Conservation (phyloP, 64 coral and sea anemone species). For the Actinia equina region DNA sequence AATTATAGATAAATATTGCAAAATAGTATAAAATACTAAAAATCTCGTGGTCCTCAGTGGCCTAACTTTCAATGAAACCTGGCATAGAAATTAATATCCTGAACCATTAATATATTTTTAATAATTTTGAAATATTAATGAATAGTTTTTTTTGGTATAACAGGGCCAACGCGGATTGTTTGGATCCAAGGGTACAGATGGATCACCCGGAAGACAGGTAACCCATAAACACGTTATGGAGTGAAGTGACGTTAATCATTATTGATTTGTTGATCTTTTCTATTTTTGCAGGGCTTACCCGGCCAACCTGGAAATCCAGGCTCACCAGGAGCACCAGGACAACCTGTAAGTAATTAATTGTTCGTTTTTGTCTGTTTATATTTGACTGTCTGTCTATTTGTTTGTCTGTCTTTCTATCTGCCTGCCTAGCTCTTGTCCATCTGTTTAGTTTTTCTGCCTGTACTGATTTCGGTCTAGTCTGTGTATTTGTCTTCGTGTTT, state of each 20-base stretch:
- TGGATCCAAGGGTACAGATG: conserved; percentile 27
- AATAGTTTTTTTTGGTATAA: not conserved
- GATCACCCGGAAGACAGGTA: conserved; percentile 34
- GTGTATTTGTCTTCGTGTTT: too few relatives aligned
- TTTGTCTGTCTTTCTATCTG: too few relatives aligned
- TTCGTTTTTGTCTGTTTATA: too few relatives aligned
- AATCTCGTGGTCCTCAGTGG: too few relatives aligned
- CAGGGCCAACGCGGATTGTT: conserved; percentile 33
- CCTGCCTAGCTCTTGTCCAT: too few relatives aligned
- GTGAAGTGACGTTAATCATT: not conserved
- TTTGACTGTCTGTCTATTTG: too few relatives aligned
- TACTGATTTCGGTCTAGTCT: too few relatives aligned
- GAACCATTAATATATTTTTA: not conserved
- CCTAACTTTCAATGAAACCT: too few relatives aligned
- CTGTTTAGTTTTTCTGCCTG: too few relatives aligned
- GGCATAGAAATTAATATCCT: not conserved
- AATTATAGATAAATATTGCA: too few relatives aligned
- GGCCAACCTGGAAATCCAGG: conserved; percentile 16
- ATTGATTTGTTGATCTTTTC: not conserved
- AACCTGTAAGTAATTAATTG: conserved; percentile 38
- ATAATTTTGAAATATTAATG: not conserved
- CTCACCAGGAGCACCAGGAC: conserved; percentile 44
- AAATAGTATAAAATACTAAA: too few relatives aligned
- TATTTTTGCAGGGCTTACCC: conserved; percentile 21
- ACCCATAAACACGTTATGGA: not conserved